Percentiles rank a stretch among this genome's conserved stretches.
Evolutionary conservation across 2,888 invertebrate species (phyloP).

Genomic region (Campaea margaritaria): DNA sequence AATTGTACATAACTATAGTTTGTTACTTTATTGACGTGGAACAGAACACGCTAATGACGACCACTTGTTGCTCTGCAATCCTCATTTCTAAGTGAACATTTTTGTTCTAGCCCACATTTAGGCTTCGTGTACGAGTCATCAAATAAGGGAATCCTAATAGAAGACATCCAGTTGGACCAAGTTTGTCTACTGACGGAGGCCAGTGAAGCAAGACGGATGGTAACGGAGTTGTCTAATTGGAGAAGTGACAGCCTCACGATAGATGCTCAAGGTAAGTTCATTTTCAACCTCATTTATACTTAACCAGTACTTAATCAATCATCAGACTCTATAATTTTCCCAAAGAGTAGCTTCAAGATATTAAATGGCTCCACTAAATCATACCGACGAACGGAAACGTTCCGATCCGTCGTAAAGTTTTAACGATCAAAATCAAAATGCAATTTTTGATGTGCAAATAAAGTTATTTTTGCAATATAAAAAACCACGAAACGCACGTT

Average conservation of each 20-base stretch:
- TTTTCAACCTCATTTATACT: no score
- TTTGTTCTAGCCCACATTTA: slow-evolving; percentile 67
- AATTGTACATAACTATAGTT: no score
- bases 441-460: slow-evolving; percentile 5
- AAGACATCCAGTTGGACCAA: slow-evolving; percentile 70
- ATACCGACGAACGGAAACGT: background rate
- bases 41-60: no score
- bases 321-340: no score
- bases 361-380: background rate
- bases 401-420: slow-evolving; percentile 13
- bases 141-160: slow-evolving; percentile 68
- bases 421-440: slow-evolving; percentile 18
- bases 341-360: background rate
- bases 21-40: no score
- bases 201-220: slow-evolving; percentile 54
- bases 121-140: slow-evolving; percentile 76
- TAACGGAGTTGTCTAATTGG: slow-evolving; percentile 56
- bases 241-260: slow-evolving; percentile 54
- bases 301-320: no score
- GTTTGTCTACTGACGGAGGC: slow-evolving; percentile 64
- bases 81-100: background rate
- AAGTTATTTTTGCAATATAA: slow-evolving; percentile 11
- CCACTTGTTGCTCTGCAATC: no score
- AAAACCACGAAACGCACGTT: background rate
- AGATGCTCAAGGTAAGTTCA: slow-evolving; percentile 67